Percentiles rank a stretch among this genome's conserved stretches.
Conservation (phyloP, 2,113 vertebrate species). For the Alethe castanea region DNA sequence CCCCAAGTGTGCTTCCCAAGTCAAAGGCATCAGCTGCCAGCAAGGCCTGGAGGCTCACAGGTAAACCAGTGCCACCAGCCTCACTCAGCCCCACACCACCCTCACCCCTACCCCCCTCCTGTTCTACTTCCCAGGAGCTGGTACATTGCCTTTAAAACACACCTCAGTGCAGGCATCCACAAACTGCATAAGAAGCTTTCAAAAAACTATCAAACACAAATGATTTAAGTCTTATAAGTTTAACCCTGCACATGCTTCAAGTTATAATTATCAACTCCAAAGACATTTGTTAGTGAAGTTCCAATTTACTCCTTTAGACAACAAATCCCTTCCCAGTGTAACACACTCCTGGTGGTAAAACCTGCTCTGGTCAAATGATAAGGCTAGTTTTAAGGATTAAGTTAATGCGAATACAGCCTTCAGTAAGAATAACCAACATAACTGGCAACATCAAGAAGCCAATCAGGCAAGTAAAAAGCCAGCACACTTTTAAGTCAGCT, state of each 20-base stretch:
- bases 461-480: not conserved
- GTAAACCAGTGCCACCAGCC: not conserved
- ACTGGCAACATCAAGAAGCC: not conserved
- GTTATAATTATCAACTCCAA: not conserved
- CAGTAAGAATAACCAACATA: not conserved
- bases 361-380: not conserved
- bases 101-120: not conserved
- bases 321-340: not conserved
- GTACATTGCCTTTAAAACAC: accelerated
- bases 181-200: not conserved
- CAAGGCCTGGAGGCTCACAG: accelerated
- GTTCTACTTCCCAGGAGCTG: not conserved
- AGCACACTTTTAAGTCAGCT: not conserved
- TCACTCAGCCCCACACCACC: accelerated
- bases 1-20: not conserved
- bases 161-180: not conserved
- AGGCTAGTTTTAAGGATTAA: not conserved
- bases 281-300: not conserved
- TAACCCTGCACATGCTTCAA: not conserved
- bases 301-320: not conserved
- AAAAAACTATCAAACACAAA: not conserved
- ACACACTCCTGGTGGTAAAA: not conserved
- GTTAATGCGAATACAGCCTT: not conserved
- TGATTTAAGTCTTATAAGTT: not conserved
- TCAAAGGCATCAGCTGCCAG: not conserved